phyloP scores from a whole-genome alignment of 35 echinoderm and acorn worm genomes.

The Apostichopus parvimensis region DNA sequence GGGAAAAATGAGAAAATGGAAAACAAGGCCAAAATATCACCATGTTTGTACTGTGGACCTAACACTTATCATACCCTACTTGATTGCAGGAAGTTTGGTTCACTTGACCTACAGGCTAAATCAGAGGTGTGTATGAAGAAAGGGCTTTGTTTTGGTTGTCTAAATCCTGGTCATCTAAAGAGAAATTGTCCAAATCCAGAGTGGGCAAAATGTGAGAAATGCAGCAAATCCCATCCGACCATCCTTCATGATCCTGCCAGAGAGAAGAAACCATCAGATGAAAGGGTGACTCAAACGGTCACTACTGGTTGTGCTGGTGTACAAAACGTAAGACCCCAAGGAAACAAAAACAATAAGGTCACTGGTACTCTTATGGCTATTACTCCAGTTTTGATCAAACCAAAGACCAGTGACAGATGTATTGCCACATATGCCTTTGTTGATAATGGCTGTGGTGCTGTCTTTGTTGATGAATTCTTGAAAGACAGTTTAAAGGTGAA shows the following conservation, averaged over 20 bases:
- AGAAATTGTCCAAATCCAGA: not conserved
- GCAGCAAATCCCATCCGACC: not conserved
- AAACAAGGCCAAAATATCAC: not conserved
- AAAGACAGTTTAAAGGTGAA: not conserved
- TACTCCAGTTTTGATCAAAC: slow-evolving; percentile 4
- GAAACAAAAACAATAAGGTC: not conserved
- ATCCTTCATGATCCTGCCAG: slow-evolving; percentile 13
- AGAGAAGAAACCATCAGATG: not conserved
- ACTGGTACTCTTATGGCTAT: slow-evolving; percentile 33
- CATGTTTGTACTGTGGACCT: slow-evolving; percentile 26
- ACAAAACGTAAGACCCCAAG: not conserved
- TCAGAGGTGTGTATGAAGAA: slow-evolving; percentile 29
- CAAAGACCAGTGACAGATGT: not conserved
- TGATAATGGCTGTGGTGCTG: slow-evolving; percentile 46
- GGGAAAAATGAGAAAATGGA: not conserved
- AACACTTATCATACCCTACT: slow-evolving; percentile 17
- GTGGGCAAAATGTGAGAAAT: slow-evolving; percentile 36
- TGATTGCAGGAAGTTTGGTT: slow-evolving; percentile 16
- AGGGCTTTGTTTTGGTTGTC: slow-evolving; percentile 43
- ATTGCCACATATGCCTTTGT: slow-evolving; percentile 51
- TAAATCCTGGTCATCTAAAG: slow-evolving; percentile 18
- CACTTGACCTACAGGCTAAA: not conserved
- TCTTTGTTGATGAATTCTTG: not conserved
- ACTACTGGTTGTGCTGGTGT: not conserved
- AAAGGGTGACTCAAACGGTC: not conserved